These are phyloP conservation scores for Stenodema calcarata DNA, from an alignment of 2,888 invertebrate species.

Conservation along the genomic window DNA sequence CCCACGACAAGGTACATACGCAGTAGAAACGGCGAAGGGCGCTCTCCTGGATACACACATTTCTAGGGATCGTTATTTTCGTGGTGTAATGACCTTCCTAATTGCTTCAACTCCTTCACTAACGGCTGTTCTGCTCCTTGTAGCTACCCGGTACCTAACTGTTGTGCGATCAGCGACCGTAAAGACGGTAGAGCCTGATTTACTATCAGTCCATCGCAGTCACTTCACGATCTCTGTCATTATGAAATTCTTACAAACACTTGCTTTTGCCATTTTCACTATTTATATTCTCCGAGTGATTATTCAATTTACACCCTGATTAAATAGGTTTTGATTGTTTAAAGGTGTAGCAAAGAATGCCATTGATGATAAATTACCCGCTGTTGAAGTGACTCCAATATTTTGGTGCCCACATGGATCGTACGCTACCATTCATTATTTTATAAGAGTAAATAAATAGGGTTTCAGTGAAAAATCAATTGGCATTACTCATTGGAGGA, in stretches of 20 bases:
- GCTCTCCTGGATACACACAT: neutral
- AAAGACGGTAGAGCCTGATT: neutral
- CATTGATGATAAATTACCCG: too few relatives aligned
- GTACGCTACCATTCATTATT: too few relatives aligned
- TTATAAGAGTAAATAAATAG: too few relatives aligned
- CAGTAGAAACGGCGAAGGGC: neutral
- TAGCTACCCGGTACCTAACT: neutral
- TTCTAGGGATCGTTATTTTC: constrained; percentile 1
- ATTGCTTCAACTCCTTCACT: neutral
- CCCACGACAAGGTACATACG: neutral
- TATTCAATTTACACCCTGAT: too few relatives aligned
- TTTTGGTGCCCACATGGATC: too few relatives aligned
- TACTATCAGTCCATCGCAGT: neutral
- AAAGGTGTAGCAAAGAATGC: too few relatives aligned
- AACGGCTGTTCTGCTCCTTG: neutral
- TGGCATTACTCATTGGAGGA: too few relatives aligned
- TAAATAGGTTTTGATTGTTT: too few relatives aligned
- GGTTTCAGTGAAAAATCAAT: too few relatives aligned
- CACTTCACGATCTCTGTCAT: neutral
- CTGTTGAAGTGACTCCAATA: too few relatives aligned
- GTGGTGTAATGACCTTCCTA: neutral
- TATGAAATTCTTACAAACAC: neutral
- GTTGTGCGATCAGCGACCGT: neutral
- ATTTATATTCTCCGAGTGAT: too few relatives aligned
- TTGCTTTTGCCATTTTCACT: too few relatives aligned